Evolutionary conservation across 2,888 invertebrate species (phyloP), one percentile per base, ranked within the genome.

Genomic region (Leucophenga montana): DNA sequence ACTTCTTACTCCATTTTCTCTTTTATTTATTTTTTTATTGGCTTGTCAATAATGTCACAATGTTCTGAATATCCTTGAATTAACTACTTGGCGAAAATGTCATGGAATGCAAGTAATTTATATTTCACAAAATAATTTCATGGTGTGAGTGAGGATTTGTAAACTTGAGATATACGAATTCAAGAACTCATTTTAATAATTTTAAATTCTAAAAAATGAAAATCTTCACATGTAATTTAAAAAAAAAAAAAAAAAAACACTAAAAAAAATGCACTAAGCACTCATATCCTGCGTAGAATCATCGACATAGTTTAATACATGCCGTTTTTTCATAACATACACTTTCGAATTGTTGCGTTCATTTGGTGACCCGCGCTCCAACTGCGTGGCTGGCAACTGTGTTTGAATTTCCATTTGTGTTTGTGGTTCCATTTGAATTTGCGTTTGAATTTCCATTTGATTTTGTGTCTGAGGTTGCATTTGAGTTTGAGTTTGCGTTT

Each of bases 281-380:
- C 50, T 61, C 16, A 39, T 11, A n/a, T 61, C 61, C 39, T 61
- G 59, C 14, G 59, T 16, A 13, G 39, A 33, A 6, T 61, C 61
- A 61, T 61, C 61, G 27, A 61, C 44, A 39, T 39, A 61, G 5
- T 61, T 14, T 13, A 61, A 4, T 0, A n/a, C 16, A 20, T 33
- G 33, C 5, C 61, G 61, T 39, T 61, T 61, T 8, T 8, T 33
- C 33, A 33, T 18, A 11, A 31, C 16, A 61, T 39, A 61, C 5
- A 39, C 31, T 16, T 16, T 1, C 31, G 27, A 57, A n/a, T n/a
- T 50, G 11, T 3, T 39, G 9, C 39, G 39, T 39, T 11, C 8
- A 11, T 39, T 39, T 39, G 39, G 11, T 39, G 39, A 27, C 27
- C 27, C 27, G n/a, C 27, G 27, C n/a, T n/a, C n/a, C n/a, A n/a